Evolutionary conservation across 2,797 vertebrate genomes (phyloP).

Genomic region (Hafferia zeledoni): DNA sequence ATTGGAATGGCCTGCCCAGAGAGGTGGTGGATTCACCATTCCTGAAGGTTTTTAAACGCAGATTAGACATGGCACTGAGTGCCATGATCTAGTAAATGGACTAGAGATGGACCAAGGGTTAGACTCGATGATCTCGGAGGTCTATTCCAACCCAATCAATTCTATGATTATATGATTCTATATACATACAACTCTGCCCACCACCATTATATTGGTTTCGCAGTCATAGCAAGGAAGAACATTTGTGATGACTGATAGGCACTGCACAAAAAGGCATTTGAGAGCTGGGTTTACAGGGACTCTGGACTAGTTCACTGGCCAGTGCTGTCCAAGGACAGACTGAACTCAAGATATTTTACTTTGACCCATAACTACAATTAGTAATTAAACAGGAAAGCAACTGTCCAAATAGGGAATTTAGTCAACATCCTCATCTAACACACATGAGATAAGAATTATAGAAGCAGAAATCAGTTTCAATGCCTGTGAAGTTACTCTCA

Average conservation of each 20-base stretch:
- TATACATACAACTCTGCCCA: background rate
- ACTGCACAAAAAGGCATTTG: background rate
- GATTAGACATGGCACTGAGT: too few species aligned
- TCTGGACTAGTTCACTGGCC: background rate
- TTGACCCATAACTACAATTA: background rate
- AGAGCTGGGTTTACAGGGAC: background rate
- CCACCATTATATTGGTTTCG: background rate
- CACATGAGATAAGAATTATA: background rate
- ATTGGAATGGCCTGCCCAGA: too few species aligned
- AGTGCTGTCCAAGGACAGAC: background rate
- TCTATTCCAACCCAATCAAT: too few species aligned
- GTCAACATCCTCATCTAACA: background rate
- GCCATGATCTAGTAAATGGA: too few species aligned
- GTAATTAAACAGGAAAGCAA: background rate
- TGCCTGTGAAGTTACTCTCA: background rate
- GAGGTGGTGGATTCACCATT: too few species aligned
- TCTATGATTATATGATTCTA: too few species aligned
- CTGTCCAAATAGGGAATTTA: background rate
- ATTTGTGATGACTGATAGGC: background rate
- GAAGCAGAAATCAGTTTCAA: background rate
- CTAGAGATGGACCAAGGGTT: too few species aligned
- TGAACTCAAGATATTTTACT: background rate
- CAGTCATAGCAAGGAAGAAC: background rate
- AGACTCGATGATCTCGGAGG: too few species aligned
- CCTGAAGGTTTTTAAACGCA: too few species aligned